These are phyloP conservation scores for Theristicus caerulescens DNA, from an alignment of 2,113 vertebrate species.

Conservation along the genomic window DNA sequence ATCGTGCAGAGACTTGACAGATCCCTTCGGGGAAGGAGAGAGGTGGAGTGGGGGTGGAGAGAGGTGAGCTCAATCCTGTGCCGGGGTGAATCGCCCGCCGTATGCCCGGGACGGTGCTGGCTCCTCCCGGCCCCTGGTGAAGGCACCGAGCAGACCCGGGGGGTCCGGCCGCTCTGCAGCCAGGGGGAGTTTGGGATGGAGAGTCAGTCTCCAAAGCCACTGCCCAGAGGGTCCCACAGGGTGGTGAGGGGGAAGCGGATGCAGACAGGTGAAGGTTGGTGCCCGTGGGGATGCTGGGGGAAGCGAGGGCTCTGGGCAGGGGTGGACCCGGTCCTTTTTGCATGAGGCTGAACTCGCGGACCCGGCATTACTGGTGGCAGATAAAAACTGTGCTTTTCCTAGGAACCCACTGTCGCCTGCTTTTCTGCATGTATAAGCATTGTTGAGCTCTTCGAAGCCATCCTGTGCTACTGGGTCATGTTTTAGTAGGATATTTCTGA, in stretches of 20 bases:
- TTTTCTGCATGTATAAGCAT: not conserved
- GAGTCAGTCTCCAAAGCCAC: not conserved
- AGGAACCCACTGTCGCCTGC: not conserved
- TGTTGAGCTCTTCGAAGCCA: fast-evolving
- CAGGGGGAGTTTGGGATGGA: fast-evolving
- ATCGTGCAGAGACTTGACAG: constrained; percentile 76
- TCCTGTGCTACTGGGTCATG: fast-evolving
- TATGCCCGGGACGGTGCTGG: not conserved
- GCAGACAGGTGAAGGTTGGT: not conserved
- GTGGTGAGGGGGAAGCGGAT: not conserved
- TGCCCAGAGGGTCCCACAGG: not conserved
- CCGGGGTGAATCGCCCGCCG: not conserved
- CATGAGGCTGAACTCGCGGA: not conserved
- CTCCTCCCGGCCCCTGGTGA: not conserved
- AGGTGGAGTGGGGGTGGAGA: constrained; percentile 65
- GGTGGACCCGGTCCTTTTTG: not conserved
- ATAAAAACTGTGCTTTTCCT: not conserved
- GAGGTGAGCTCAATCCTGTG: constrained; percentile 39
- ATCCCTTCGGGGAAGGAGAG: constrained; percentile 74
- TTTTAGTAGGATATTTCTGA: not conserved
- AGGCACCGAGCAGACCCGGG: not conserved
- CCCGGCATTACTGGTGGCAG: not conserved
- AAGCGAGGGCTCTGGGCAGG: not conserved
- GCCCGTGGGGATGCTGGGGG: not conserved
- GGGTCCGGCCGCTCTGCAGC: fast-evolving